Percentiles rank a stretch among this genome's conserved stretches.
Conservation (phyloP, 2,888 invertebrate species). For the Anoplius nigerrimus region DNA sequence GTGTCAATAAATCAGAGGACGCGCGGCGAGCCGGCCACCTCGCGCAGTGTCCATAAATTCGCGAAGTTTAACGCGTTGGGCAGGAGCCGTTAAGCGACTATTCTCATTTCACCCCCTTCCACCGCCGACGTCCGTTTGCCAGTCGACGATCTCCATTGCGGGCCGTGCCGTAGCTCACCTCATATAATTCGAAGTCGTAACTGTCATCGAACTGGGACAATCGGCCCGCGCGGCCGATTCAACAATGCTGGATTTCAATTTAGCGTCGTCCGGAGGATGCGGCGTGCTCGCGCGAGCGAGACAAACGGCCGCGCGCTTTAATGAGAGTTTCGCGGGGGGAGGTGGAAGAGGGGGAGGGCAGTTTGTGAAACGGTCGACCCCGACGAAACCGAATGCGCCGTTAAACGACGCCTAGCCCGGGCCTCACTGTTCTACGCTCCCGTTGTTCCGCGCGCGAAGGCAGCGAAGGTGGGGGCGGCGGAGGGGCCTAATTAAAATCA, state of each 20-base stretch:
- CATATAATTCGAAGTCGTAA: neutral
- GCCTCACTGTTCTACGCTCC: constrained; percentile 8
- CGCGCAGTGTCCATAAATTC: constrained; percentile 33
- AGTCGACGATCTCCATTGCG: constrained; percentile 22
- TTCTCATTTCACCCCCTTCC: no score
- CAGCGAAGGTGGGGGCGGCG: neutral
- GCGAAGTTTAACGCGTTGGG: constrained; percentile 28
- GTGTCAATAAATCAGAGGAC: constrained; percentile 23
- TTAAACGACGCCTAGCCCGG: neutral
- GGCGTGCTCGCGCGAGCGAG: constrained; percentile 26
- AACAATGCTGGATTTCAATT: constrained; percentile 28
- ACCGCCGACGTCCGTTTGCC: constrained; percentile 15
- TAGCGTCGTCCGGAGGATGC: constrained; percentile 9
- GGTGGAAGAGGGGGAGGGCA: no score
- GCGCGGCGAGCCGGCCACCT: constrained; percentile 20
- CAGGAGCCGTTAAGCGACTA: constrained; percentile 19
- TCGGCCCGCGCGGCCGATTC: constrained; percentile 14
- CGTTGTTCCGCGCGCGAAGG: no score
- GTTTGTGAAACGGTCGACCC: constrained; percentile 15
- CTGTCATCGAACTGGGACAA: constrained; percentile 31
- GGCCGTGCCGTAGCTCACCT: no score
- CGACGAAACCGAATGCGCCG: constrained; percentile 4
- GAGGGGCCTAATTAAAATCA: constrained; percentile 56
- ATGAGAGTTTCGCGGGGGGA: constrained; percentile 34
- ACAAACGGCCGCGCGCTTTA: constrained; percentile 24